Evolutionary conservation across 2,888 invertebrate genomes (phyloP), one percentile per base, ranked within the genome.

Genomic region (Nomada fucata): DNA sequence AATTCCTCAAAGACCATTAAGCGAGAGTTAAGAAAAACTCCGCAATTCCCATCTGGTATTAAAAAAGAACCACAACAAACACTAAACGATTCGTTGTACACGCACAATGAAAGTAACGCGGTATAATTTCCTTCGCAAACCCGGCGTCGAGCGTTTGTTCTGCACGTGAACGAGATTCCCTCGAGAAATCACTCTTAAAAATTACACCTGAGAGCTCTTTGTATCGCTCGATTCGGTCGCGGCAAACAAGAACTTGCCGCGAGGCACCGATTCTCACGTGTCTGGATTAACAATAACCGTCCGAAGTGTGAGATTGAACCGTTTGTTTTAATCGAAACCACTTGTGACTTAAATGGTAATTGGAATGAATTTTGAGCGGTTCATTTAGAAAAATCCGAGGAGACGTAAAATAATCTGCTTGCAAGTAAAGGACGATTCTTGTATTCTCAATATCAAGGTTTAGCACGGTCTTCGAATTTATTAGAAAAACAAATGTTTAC

Each of bases 131-230:
- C 63, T 75, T 70, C 29, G 44, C 42, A 47, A 70, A 79, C 67
- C 52, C 74, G 29, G 18, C 52, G n/a, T 47, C 23, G 53, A n/a
- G 36, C n/a, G 29, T 50, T 64, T 61, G n/a, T 10, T 70, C n/a
- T 52, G 29, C 26, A 26, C 42, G 70, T 20, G 59, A 36, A n/a
- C 60, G 53, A 0, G 20, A 29, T 23, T 47, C 79, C 67, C 74
- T 18, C 5, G 79, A 75, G 82, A 79, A 82, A 82, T 79, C 55
- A 75, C 61, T 55, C 75, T 61, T 67, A 75, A 75, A 79, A 69
- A 74, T 74, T 50, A 65, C 74, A 65, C 57, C 55, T 42, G 73
- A 65, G 53, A 20, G 73, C 13, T 20, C 55, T 81, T 70, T 69
- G 57, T 74, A 23, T 42, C 47, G 60, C 29, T 2, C 59, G n/a